Base-by-base conservation (phyloP, 2,888 invertebrate genomes). In the Parascotia fuliginaria region DNA sequence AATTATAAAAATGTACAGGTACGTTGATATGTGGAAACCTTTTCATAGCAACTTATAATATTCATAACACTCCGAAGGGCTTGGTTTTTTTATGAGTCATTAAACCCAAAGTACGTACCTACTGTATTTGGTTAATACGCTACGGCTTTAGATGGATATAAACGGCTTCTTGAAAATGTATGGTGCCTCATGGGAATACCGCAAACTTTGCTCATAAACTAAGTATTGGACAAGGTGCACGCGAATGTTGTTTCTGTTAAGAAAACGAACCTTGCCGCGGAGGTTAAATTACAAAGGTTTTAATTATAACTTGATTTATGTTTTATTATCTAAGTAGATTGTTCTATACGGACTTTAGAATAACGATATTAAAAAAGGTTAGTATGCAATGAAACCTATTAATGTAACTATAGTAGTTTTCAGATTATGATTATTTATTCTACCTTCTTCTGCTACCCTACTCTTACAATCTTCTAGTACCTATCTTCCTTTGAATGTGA, bases 131-230 rank as follows among this genome's bases (percentile, higher is more conserved):
- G 15, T 44, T 24, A 16, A 32, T 13, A 27, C 27, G 9, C 16
- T 33, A 27, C n/a, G 24, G 11, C 24, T 13, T n/a, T 39, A 43
- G 12, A 24, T 19, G 11, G 22, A 22, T 24, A 38, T 38, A 29
- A 29, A 29, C 31, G 11, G 31, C 24, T 22, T 31, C 12, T 27
- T 13, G 13, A 34, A 39, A 39, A 16, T 39, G 15, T 39, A 39
- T n/a, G 27, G 16, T 13, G 33, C n/a, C 44, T 27, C 33, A 39
- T 33, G 33, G 45, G 45, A 45, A 45, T 29, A 46, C 29, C 29
- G 19, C 19, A 36, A 46, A 46, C 28, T 46, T 46, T 28, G 22
- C 29, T 34, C 28, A 46, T 46, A 36, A 46, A 36, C 44, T 34
- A 42, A 29, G 24, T 42, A 41, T 39, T 38, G 1, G 32, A 24